Percentiles rank a stretch among this genome's conserved stretches.
Conservation (phyloP, 2,797 vertebrate species). For the Falco novaeseelandiae region DNA sequence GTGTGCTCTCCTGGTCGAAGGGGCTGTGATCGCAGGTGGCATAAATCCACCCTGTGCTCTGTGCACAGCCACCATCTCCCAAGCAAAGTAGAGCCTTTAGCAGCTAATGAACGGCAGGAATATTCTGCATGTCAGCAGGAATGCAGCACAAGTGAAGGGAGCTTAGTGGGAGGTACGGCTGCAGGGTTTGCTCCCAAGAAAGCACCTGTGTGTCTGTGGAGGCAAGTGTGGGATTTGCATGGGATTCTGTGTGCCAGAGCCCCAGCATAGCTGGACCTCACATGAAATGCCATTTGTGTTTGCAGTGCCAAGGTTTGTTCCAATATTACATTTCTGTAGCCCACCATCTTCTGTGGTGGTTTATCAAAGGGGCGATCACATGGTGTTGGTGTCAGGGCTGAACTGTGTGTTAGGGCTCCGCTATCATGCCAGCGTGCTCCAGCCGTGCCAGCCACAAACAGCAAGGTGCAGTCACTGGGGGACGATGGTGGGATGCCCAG, state of each 20-base stretch:
- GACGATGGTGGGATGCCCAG: accelerated
- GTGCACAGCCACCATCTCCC: background rate
- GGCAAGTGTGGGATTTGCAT: background rate
- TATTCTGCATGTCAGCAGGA: background rate
- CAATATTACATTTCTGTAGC: background rate
- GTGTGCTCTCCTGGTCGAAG: background rate
- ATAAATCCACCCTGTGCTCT: background rate
- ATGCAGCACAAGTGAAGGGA: background rate
- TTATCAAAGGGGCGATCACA: background rate
- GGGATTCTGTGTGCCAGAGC: background rate
- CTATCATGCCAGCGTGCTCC: background rate
- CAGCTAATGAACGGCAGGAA: background rate
- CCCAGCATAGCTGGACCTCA: background rate
- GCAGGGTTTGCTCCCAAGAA: background rate
- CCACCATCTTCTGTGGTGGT: background rate
- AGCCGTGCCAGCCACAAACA: background rate
- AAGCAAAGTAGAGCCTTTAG: background rate
- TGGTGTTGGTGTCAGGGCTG: background rate
- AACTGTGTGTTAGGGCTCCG: background rate
- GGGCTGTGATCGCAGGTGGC: accelerated
- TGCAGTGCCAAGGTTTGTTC: background rate
- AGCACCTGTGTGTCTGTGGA: background rate
- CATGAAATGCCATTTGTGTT: background rate
- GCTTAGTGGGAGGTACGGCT: background rate
- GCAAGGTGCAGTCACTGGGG: background rate